A percentile compares a stretch with the other conserved stretches of the same genome.
Conservation (phyloP, 2,797 vertebrate genomes). For the Columba guinea region DNA sequence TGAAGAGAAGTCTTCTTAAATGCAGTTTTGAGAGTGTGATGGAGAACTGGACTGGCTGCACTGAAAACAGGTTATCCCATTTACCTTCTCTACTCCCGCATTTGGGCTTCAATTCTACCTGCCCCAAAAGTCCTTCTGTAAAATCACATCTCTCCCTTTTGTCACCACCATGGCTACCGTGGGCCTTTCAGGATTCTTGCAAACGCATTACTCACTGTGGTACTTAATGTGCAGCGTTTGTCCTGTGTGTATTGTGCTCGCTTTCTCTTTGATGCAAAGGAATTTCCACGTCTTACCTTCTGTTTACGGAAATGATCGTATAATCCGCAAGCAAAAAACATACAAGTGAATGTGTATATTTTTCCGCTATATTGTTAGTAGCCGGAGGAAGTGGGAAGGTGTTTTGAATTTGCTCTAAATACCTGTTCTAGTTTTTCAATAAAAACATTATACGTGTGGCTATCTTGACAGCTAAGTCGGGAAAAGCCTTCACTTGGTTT, state of each 20-base stretch:
- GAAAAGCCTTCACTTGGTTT: not conserved
- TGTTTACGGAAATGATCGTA: constrained; percentile 33
- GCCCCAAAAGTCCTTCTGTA: not conserved
- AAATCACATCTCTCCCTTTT: not conserved
- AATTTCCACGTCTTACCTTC: not conserved
- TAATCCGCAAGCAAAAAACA: not conserved
- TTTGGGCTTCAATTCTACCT: not conserved
- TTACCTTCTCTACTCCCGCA: not conserved
- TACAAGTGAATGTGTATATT: not conserved
- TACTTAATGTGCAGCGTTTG: not conserved
- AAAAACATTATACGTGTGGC: not conserved
- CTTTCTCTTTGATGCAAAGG: not conserved
- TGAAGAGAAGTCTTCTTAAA: not conserved
- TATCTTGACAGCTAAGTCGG: not conserved
- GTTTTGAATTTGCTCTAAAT: constrained; percentile 27
- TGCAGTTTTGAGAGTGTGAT: not conserved
- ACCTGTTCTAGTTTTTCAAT: constrained; percentile 5
- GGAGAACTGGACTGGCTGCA: not conserved
- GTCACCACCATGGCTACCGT: rapidly evolving
- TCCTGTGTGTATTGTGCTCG: not conserved
- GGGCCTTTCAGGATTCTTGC: not conserved
- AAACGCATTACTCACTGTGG: not conserved
- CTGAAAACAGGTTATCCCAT: not conserved
- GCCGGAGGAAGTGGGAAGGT: constrained; percentile 32
- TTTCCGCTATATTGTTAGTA: constrained; percentile 15